These are phyloP conservation scores for Oscheius sp. DNA, from an alignment of 2,888 invertebrate genomes.

Conservation along the genomic window DNA sequence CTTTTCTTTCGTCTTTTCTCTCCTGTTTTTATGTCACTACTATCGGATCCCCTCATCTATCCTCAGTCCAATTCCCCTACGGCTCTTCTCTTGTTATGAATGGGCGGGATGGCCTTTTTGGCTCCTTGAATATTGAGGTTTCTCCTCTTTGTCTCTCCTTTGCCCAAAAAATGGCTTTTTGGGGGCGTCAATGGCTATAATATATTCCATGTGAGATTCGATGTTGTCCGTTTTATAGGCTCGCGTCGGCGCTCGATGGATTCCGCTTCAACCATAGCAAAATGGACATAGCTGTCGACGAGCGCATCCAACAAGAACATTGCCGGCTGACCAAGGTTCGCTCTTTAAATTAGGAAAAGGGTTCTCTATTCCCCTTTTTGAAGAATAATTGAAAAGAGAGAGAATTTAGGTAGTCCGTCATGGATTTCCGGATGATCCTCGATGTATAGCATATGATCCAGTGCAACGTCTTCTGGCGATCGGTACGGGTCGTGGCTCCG, in stretches of 20 bases:
- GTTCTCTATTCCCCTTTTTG: neutral
- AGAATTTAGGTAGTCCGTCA: constrained; percentile 82
- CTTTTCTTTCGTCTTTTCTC: neutral
- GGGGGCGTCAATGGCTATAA: neutral
- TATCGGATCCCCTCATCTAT: neutral
- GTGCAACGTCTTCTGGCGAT: constrained; percentile 95
- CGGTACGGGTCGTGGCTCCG: constrained; percentile 80
- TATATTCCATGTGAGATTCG: constrained; percentile 10
- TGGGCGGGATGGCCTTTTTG: constrained; percentile 28
- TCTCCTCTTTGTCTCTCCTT: neutral
- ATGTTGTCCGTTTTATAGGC: constrained; percentile 38
- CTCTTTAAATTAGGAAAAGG: constrained; percentile 1
- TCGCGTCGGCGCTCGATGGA: constrained; percentile 71
- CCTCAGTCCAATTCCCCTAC: constrained; percentile 23
- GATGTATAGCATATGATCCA: constrained; percentile 96
- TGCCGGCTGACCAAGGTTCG: constrained; percentile 61
- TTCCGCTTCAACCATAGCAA: constrained; percentile 59
- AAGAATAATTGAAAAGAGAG: neutral
- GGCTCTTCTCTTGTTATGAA: constrained; percentile 17
- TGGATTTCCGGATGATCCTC: constrained; percentile 98
- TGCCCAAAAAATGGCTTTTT: neutral
- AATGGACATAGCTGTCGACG: constrained; percentile 59
- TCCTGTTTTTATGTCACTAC: neutral
- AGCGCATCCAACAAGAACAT: constrained; percentile 62
- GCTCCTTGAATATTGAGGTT: constrained; percentile 25